Evolutionary conservation across 2,113 vertebrate species (phyloP).

Genomic region (Heloderma charlesbogerti): DNA sequence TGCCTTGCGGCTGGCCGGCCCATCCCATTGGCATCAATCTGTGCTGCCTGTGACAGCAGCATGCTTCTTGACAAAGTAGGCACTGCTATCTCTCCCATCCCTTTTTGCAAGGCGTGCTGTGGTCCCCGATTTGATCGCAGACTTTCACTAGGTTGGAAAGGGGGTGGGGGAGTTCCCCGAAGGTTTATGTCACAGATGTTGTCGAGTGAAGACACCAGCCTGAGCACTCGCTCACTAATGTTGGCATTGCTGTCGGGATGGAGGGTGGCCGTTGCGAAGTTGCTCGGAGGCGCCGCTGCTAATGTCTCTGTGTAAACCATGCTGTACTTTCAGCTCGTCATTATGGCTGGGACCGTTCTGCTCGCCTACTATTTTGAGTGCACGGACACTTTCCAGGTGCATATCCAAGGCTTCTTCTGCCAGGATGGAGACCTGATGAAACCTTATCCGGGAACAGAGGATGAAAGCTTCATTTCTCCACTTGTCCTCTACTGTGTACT

Average conservation of each 20-base stretch:
- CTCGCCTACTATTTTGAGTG: slow-evolving; percentile 99
- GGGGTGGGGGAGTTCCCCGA: slow-evolving; percentile 62
- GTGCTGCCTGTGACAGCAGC: slow-evolving; percentile 14
- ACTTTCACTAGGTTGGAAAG: slow-evolving; percentile 42
- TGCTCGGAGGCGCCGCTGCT: slow-evolving; percentile 64
- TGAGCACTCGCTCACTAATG: slow-evolving; percentile 29
- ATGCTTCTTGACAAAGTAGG: slow-evolving; percentile 36
- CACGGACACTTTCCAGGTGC: slow-evolving; percentile 95
- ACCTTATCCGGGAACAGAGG: slow-evolving; percentile 93
- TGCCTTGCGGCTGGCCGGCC: neutral
- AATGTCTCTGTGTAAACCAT: slow-evolving; percentile 77
- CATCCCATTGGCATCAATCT: slow-evolving; percentile 49
- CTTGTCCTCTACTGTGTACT: slow-evolving; percentile 96
- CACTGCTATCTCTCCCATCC: slow-evolving; percentile 31
- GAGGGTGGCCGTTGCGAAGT: slow-evolving; percentile 60
- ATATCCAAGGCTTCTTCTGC: slow-evolving; percentile 99
- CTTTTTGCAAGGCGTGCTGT: neutral
- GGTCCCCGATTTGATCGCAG: slow-evolving; percentile 47
- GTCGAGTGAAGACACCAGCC: slow-evolving; percentile 37
- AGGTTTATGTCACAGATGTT: slow-evolving; percentile 78
- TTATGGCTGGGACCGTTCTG: slow-evolving; percentile 97
- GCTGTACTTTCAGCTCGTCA: slow-evolving; percentile 96
- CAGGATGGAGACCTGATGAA: slow-evolving; percentile 97
- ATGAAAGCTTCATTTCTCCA: slow-evolving; percentile 94
- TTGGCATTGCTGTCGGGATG: slow-evolving; percentile 54